These are phyloP conservation scores for Anastrepha obliqua DNA, from an alignment of 1,140 invertebrate genomes.

Conservation along the genomic window DNA sequence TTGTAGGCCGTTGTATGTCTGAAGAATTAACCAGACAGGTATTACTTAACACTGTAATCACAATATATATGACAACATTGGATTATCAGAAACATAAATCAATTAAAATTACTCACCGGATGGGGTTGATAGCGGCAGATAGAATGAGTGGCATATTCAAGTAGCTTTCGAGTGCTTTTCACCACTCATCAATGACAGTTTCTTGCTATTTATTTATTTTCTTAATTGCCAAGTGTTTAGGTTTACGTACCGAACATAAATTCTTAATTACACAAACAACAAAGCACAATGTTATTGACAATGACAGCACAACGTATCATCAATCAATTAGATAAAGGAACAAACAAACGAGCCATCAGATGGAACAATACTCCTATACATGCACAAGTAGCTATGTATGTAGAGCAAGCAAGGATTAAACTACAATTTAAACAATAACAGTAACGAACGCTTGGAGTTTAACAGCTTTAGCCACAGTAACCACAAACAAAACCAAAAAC, in stretches of 20 bases:
- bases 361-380: neutral
- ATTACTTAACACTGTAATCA: no score
- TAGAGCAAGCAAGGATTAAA: neutral
- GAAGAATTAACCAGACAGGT: no score
- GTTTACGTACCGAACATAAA: neutral
- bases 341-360: conserved; percentile 3
- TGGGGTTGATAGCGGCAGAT: no score
- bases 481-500: neutral
- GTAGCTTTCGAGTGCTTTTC: neutral
- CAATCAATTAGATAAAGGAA: conserved; percentile 23
- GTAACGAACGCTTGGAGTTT: conserved; percentile 6
- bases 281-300: neutral
- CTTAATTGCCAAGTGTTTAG: neutral
- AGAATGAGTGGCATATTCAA: neutral
- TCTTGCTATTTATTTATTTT: neutral
- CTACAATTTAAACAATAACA: neutral
- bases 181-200: neutral
- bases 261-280: conserved; percentile 39
- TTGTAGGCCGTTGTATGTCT: no score
- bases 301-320: neutral
- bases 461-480: conserved; percentile 12
- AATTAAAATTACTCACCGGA: no score
- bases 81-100: no score
- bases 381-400: neutral
- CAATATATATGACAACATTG: no score